Percentiles rank a stretch among this genome's conserved stretches.
Conservation (phyloP, 2,888 invertebrate species). For the Nephrotoma guestfalica region DNA sequence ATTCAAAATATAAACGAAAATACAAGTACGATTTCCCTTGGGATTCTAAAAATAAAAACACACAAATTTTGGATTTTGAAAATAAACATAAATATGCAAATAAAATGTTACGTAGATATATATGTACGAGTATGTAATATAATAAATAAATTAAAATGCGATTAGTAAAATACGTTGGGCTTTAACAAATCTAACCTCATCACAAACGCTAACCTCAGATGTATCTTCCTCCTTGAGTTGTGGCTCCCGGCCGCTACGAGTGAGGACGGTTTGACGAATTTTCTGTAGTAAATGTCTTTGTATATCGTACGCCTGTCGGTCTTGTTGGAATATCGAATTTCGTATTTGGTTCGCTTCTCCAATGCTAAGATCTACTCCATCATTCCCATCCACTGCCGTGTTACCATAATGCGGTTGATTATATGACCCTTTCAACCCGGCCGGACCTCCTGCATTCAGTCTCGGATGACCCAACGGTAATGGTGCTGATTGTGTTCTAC, state of each 20-base stretch:
- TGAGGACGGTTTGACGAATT: constrained; percentile 75
- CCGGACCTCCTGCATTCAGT: constrained; percentile 38
- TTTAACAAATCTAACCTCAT: background rate
- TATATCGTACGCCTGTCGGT: constrained; percentile 39
- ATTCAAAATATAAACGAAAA: background rate
- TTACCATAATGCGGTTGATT: constrained; percentile 33
- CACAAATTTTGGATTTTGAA: background rate
- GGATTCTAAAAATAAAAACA: background rate
- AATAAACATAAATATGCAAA: background rate
- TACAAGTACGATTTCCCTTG: background rate
- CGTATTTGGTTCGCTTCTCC: background rate
- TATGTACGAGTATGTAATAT: background rate
- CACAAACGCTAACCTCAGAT: constrained; percentile 21
- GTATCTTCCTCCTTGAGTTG: constrained; percentile 43
- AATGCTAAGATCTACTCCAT: background rate
- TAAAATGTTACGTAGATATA: too few species aligned
- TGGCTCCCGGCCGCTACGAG: constrained; percentile 50
- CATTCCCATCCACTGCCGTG: constrained; percentile 25
- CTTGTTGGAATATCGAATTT: constrained; percentile 23
- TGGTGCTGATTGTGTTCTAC: constrained; percentile 89
- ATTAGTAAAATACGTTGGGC: background rate
- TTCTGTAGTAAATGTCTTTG: constrained; percentile 62
- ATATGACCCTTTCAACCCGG: constrained; percentile 25
- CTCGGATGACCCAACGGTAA: constrained; percentile 80
- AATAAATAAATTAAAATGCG: background rate